Base-by-base conservation (phyloP, 2,888 invertebrate genomes). In the Erynnis tages region DNA sequence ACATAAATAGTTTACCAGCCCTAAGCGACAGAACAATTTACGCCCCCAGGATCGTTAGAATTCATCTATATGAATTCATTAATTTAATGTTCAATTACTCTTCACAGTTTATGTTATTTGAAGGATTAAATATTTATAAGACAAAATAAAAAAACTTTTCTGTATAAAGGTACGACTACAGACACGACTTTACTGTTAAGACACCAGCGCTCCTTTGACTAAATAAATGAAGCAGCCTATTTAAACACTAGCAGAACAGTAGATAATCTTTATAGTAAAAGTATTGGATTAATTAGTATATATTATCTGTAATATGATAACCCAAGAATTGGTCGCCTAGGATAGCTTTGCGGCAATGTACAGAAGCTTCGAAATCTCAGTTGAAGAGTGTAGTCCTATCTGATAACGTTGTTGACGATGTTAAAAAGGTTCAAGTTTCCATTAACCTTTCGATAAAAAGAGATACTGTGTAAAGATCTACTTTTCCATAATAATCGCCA, bases 321-420 rank as follows among this genome's bases (percentile, higher is more conserved):
- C 81, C 82, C 66, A 71, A 66, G 57, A 60, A 69, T 63, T 67
- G 67, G 67, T 68, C 70, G 69, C 69, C 62, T 61, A 59, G 66
- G 61, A 69, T 63, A 62, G 59, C 74, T 67, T 76, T 86, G 75
- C 86, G 83, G 86, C 86, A 86, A 73, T 73, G 67, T 61, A 72
- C 66, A 64, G 61, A 67, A 68, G 69, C 54, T 53, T 65, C 60
- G 67, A 69, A 65, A 68, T 55, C 53, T 65, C 66, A 25, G 27
- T 35, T 35, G 27, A 38, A 32, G 48, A 23, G 11, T n/a, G 44
- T 50, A 17, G 29, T 41, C 23, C 56, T 66, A 70, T 34, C 30
- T 69, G 68, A 73, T 67, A 63, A 63, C 63, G 66, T 65, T 70
- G 55, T 71, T 81, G 73, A 76, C 79, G 73, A 79, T 63, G 61